Evolutionary conservation across 2,888 invertebrate genomes (phyloP).

Genomic region (Dicranocentrus wangi): DNA sequence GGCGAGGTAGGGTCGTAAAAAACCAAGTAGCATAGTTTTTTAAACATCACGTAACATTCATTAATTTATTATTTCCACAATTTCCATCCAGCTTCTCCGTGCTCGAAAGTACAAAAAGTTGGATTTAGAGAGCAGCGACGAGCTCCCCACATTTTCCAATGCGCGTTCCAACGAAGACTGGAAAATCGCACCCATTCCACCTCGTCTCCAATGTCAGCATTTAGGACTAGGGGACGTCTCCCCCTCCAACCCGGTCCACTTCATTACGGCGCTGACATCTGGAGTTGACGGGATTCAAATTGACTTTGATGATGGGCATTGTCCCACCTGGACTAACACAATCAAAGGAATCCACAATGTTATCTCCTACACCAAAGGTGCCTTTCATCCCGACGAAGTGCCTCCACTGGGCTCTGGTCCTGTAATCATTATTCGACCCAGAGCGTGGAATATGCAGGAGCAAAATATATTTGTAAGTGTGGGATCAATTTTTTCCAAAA

Average conservation of each 20-base stretch:
- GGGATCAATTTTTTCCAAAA: neutral
- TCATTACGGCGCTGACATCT: conserved; percentile 77
- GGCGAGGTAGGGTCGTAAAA: conserved; percentile 56
- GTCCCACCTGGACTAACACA: conserved; percentile 83
- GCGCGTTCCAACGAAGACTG: conserved; percentile 77
- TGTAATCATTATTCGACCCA: conserved; percentile 77
- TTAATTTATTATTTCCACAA: neutral
- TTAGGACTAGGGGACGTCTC: conserved; percentile 82
- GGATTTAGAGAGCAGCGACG: conserved; percentile 71
- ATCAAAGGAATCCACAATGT: conserved; percentile 61
- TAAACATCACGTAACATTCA: neutral
- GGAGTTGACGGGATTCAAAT: conserved; percentile 80
- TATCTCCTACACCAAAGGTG: conserved; percentile 49
- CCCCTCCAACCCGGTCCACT: conserved; percentile 79
- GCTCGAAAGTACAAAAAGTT: conserved; percentile 73
- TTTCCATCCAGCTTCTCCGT: conserved; percentile 71
- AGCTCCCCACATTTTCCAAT: conserved; percentile 75
- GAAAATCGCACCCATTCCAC: conserved; percentile 79
- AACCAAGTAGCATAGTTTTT: neutral
- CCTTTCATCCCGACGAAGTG: conserved; percentile 74
- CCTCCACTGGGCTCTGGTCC: conserved; percentile 78
- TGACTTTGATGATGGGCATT: conserved; percentile 84
- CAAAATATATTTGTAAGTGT: conserved; percentile 78
- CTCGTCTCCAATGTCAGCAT: conserved; percentile 79
- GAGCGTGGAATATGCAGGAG: conserved; percentile 85